Evolutionary conservation across 2,113 vertebrate species (phyloP).

Genomic region (Silurus meridionalis): DNA sequence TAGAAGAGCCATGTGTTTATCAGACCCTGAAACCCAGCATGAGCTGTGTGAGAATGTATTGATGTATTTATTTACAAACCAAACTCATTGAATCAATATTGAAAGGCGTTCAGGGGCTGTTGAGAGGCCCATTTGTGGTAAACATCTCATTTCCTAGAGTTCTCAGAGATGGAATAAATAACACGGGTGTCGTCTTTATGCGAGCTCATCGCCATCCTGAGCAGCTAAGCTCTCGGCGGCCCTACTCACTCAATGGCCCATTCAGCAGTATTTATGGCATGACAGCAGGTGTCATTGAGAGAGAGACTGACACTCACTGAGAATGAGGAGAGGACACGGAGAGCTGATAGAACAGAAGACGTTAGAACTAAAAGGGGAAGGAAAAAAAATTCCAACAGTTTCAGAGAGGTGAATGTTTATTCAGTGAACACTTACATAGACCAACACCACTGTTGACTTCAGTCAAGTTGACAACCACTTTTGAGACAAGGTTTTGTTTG

Average conservation of each 20-base stretch:
- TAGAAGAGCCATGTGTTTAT: slow-evolving; percentile 31
- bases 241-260: slow-evolving; percentile 60
- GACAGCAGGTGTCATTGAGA: slow-evolving; percentile 66
- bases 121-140: slow-evolving; percentile 69
- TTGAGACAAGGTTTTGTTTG: slow-evolving; percentile 24
- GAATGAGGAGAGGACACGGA: slow-evolving; percentile 29
- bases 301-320: slow-evolving; percentile 49
- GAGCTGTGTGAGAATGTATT: slow-evolving; percentile 26
- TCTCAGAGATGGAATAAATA: slow-evolving; percentile 60
- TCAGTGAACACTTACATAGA: not conserved
- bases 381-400: slow-evolving; percentile 9
- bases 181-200: slow-evolving; percentile 48
- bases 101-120: slow-evolving; percentile 63
- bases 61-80: slow-evolving; percentile 68
- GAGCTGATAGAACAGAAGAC: slow-evolving; percentile 23
- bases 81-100: slow-evolving; percentile 72
- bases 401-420: not conserved
- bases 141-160: slow-evolving; percentile 71
- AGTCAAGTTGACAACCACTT: not conserved
- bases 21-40: slow-evolving; percentile 27
- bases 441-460: slow-evolving; percentile 8
- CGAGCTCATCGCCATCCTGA: slow-evolving; percentile 55
- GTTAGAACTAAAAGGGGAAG: not conserved
- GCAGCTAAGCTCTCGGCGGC: slow-evolving; percentile 45
- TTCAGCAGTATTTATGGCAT: slow-evolving; percentile 61